Conservation (phyloP, 2,113 vertebrate genomes). For the Nibea coibor region DNA sequence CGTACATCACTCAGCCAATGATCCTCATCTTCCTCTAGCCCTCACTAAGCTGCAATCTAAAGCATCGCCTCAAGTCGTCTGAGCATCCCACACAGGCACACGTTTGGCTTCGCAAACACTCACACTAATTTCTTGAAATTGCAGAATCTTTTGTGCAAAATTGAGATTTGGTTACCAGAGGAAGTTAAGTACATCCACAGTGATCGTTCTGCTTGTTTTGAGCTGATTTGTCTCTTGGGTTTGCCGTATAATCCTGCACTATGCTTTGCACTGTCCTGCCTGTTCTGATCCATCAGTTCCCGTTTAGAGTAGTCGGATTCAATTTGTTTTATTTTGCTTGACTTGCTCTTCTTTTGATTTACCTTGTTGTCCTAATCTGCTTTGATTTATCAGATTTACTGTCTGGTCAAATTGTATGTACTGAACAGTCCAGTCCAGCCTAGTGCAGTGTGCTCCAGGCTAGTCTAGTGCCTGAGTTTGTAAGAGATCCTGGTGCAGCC, state of each 20-base stretch:
- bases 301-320: constrained; percentile 43
- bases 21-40: constrained; percentile 61
- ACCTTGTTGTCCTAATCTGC: constrained; percentile 42
- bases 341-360: constrained; percentile 61
- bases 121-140: constrained; percentile 28
- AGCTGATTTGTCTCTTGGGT: constrained; percentile 30
- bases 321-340: constrained; percentile 57
- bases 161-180: constrained; percentile 19
- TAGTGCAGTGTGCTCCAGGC: constrained; percentile 63
- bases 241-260: constrained; percentile 34
- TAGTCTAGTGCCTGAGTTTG: constrained; percentile 50
- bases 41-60: constrained; percentile 58
- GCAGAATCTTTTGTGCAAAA: constrained; percentile 4
- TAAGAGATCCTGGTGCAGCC: constrained; percentile 54
- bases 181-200: constrained; percentile 27
- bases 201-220: constrained; percentile 37
- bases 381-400: constrained; percentile 65
- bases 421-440: constrained; percentile 72
- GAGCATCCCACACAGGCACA: constrained; percentile 49
- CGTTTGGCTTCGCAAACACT: constrained; percentile 38
- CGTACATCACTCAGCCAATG: constrained; percentile 59
- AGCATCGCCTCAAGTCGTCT: constrained; percentile 57
- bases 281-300: constrained; percentile 49
- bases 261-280: constrained; percentile 46
- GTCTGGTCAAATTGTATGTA: constrained; percentile 47